phyloP scores from a whole-genome alignment of 2,888 invertebrate genomes.

The Norana najaformis region DNA sequence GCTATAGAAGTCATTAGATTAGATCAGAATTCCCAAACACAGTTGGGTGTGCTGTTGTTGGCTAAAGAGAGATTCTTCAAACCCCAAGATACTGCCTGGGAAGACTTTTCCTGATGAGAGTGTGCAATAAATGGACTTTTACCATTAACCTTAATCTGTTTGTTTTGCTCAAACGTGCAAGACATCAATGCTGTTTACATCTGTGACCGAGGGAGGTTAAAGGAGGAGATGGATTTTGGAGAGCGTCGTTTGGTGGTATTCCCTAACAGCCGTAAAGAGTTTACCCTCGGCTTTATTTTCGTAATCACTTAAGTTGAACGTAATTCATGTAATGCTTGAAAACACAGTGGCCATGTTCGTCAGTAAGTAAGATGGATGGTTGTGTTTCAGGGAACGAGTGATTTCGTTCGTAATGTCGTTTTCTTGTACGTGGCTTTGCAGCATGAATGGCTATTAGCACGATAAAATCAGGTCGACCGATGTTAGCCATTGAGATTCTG shows the following conservation, averaged over 20 bases:
- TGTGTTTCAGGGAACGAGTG: background rate
- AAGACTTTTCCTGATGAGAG: background rate
- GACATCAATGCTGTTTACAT: background rate
- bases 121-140: background rate
- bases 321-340: background rate
- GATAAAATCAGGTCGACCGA: background rate
- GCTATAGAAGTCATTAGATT: too few relatives aligned
- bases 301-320: conserved; percentile 5
- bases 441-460: background rate
- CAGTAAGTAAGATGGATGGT: conserved; percentile 6
- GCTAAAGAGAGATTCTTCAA: background rate
- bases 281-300: background rate
- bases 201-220: background rate
- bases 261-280: background rate
- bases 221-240: background rate
- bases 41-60: background rate
- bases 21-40: too few relatives aligned
- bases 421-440: background rate
- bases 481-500: background rate
- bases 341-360: background rate
- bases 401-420: background rate
- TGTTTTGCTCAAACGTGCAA: background rate
- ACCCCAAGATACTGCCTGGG: background rate
- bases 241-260: background rate
- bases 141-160: background rate